Conservation (phyloP, 2,797 vertebrate species). For the Characodon lateralis region DNA sequence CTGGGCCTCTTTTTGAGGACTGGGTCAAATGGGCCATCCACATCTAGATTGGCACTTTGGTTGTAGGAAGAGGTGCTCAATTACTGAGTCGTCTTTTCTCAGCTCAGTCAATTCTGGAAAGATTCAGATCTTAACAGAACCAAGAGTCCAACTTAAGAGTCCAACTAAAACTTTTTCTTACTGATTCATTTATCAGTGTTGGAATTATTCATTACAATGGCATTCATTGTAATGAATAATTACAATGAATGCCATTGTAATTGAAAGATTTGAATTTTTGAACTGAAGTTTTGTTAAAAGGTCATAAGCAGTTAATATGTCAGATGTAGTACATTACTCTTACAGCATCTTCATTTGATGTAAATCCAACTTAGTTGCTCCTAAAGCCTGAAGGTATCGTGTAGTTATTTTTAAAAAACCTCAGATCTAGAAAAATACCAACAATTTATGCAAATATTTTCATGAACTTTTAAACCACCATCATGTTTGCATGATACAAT, state of each 20-base stretch:
- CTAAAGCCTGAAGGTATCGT: neutral
- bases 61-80: constrained; percentile 43
- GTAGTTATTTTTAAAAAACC: no score
- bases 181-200: neutral
- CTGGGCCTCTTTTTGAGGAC: constrained; percentile 53
- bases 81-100: constrained; percentile 35
- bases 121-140: neutral
- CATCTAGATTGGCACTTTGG: constrained; percentile 60
- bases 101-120: constrained; percentile 13
- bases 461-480: neutral
- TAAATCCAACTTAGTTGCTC: neutral
- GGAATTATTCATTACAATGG: neutral
- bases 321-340: neutral
- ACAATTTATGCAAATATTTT: neutral
- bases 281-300: neutral
- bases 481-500: neutral
- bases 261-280: neutral
- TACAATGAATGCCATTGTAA: no score
- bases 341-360: neutral
- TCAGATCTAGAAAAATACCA: neutral
- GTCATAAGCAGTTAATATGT: neutral
- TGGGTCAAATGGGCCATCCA: constrained; percentile 74
- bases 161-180: neutral
- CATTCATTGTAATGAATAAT: neutral
- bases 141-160: no score